These are phyloP conservation scores for Syrphus vitripennis DNA, from an alignment of 2,888 invertebrate species.

Conservation along the genomic window DNA sequence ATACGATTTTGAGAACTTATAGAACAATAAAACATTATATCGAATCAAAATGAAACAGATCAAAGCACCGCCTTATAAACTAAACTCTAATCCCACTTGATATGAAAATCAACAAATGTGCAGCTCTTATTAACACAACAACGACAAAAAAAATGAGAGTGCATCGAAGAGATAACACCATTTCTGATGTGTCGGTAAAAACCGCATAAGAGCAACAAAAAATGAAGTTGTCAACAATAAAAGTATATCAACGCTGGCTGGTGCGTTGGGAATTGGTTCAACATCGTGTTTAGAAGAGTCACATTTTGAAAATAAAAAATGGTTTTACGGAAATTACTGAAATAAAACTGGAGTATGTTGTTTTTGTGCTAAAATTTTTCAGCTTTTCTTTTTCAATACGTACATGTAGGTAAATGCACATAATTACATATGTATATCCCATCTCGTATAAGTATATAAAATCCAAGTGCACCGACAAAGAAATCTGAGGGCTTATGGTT, in stretches of 20 bases:
- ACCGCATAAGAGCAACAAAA: not conserved
- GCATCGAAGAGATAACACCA: slow-evolving; percentile 54
- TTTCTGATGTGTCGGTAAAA: slow-evolving; percentile 13
- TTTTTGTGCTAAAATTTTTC: not conserved
- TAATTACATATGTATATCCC: not conserved
- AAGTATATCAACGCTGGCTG: not conserved
- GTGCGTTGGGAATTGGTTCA: slow-evolving; percentile 35
- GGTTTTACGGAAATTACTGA: not conserved
- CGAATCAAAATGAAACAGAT: slow-evolving; percentile 66
- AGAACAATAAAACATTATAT: slow-evolving; percentile 59
- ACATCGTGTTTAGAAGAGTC: slow-evolving; percentile 16
- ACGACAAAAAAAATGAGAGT: slow-evolving; percentile 18
- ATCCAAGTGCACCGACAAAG: slow-evolving; percentile 65
- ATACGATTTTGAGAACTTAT: not conserved
- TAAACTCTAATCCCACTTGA: slow-evolving; percentile 79
- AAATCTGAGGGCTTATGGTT: slow-evolving; percentile 53
- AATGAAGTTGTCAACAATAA: slow-evolving; percentile 28
- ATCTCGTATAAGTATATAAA: not conserved
- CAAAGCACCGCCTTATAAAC: slow-evolving; percentile 76
- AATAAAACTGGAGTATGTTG: slow-evolving; percentile 27
- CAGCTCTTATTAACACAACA: slow-evolving; percentile 32
- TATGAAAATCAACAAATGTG: slow-evolving; percentile 77
- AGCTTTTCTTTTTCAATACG: not conserved
- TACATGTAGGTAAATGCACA: not conserved
- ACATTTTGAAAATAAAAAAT: not conserved